Percentiles rank a stretch among this genome's conserved stretches.
These are phyloP conservation scores for Mimumesa dahlbomi DNA, from an alignment of 2,888 invertebrate species.

Conservation along the genomic window DNA sequence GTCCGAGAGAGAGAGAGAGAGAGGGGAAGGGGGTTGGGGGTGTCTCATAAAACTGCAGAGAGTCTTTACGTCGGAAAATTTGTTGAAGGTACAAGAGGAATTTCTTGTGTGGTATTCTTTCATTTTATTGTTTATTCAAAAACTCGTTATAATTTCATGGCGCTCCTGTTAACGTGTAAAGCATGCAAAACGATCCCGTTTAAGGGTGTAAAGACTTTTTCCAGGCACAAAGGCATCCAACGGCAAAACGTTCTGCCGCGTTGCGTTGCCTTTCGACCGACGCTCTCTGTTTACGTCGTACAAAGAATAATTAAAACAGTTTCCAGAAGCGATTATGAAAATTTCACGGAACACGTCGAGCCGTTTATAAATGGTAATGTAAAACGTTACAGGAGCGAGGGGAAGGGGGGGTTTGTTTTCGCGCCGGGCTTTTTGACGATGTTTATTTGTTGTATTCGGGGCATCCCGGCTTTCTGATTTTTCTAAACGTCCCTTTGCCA, in stretches of 20 bases:
- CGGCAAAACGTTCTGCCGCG: conserved; percentile 14
- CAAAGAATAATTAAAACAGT: too few relatives aligned
- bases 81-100: conserved; percentile 32
- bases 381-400: too few relatives aligned
- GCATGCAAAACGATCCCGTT: conserved; percentile 39
- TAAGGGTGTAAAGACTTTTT: conserved; percentile 31
- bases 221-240: conserved; percentile 26
- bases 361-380: too few relatives aligned
- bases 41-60: conserved; percentile 29
- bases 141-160: conserved; percentile 51
- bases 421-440: too few relatives aligned
- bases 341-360: too few relatives aligned
- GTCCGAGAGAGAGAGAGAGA: conserved; percentile 4
- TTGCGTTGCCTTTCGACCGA: conserved; percentile 26
- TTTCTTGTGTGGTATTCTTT: conserved; percentile 48
- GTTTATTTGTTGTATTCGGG: too few relatives aligned
- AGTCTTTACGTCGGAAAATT: conserved; percentile 29
- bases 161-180: conserved; percentile 37
- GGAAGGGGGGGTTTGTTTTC: too few relatives aligned
- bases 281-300: not conserved
- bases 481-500: too few relatives aligned
- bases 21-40: too few relatives aligned
- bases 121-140: conserved; percentile 49
- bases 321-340: too few relatives aligned
- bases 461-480: too few relatives aligned